Conservation (phyloP, 1,140 invertebrate species). For the Lysiphlebus fabarum region DNA sequence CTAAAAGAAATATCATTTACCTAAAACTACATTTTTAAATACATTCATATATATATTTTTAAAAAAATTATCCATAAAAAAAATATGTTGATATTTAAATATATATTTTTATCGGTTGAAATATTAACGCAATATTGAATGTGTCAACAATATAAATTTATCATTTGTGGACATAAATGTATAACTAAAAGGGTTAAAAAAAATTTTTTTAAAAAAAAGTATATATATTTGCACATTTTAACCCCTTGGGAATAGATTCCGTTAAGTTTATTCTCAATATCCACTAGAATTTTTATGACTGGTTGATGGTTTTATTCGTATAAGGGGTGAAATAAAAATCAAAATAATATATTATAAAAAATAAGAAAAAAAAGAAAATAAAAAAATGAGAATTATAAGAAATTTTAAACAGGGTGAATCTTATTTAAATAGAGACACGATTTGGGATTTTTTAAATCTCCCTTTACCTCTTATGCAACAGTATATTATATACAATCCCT, state of each 20-base stretch:
- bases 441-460: constrained; percentile 40
- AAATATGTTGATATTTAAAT: too few relatives aligned
- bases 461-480: not conserved
- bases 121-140: too few relatives aligned
- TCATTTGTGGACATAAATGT: too few relatives aligned
- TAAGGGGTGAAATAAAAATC: constrained; percentile 15
- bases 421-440: constrained; percentile 50
- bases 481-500: constrained; percentile 12
- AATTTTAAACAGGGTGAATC: constrained; percentile 53
- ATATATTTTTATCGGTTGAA: too few relatives aligned
- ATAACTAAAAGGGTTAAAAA: constrained; percentile 29
- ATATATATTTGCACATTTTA: constrained; percentile 21
- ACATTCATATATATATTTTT: too few relatives aligned
- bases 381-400: constrained; percentile 43
- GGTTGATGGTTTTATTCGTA: constrained; percentile 20
- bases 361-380: constrained; percentile 13
- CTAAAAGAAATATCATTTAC: too few relatives aligned
- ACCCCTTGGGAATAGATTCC: constrained; percentile 50
- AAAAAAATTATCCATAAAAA: too few relatives aligned
- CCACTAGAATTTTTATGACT: constrained; percentile 29
- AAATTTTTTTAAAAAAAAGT: constrained; percentile 3
- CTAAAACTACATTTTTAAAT: too few relatives aligned
- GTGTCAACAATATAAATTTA: too few relatives aligned
- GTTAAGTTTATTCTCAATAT: constrained; percentile 15
- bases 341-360: not conserved